Conservation (phyloP, 2,113 vertebrate genomes). For the Grammomys dolichurus region DNA sequence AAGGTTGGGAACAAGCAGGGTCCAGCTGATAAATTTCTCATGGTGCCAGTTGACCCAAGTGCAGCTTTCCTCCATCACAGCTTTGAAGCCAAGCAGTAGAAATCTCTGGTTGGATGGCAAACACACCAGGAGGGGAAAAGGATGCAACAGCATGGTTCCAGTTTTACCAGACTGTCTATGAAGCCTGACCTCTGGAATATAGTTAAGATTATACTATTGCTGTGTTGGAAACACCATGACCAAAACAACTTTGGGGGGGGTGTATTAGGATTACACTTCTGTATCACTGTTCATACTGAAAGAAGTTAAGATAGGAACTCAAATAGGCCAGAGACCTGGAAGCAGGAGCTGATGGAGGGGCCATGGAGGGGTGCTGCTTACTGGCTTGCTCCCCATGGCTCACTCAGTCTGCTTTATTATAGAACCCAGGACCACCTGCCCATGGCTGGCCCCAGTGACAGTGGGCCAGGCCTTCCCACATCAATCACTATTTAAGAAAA, state of each 20-base stretch:
- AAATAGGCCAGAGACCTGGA: background rate
- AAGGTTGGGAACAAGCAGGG: background rate
- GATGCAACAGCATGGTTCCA: accelerated
- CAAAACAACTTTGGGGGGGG: background rate
- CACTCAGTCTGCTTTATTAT: background rate
- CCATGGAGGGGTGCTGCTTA: background rate
- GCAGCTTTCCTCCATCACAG: background rate
- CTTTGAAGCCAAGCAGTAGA: background rate
- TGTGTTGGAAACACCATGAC: background rate
- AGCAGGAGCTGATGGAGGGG: background rate
- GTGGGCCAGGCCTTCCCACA: background rate
- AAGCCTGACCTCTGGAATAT: background rate
- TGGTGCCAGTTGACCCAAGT: background rate
- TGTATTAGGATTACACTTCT: background rate
- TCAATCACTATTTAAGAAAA: background rate
- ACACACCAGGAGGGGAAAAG: background rate
- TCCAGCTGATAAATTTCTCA: constrained; percentile 53
- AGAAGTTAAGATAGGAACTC: background rate
- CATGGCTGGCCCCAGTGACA: background rate
- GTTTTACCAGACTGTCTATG: background rate
- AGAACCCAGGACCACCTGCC: background rate
- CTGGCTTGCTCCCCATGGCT: background rate
- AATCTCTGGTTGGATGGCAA: background rate
- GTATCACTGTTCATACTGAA: background rate
- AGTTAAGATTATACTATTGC: background rate